Base-by-base conservation (phyloP, 2,113 vertebrate genomes). In the Mesoclemmys tuberculata region DNA sequence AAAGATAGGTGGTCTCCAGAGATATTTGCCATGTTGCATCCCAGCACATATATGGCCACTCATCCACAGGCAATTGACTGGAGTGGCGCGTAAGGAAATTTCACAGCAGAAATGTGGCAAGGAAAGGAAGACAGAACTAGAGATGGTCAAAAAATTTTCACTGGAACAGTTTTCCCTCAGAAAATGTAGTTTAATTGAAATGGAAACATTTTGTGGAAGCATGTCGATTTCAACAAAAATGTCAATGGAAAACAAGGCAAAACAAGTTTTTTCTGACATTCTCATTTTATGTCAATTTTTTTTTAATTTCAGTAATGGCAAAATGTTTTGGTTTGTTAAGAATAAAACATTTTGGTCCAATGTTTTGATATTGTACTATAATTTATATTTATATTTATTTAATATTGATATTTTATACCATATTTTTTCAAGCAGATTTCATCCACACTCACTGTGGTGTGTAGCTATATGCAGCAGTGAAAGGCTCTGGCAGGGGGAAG, bases 211-310 rank as follows among this genome's bases (percentile, higher is more conserved):
- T 94, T 1, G 52, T 51, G 10, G 24, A 86, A 89, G 0, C 14
- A 0, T 46, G n/a, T n/a, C 8, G 4, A 19, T 74, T 82, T 90
- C 29, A 6, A 61, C 13, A 61, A 61, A 61, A 61, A 61, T 35
- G 3, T 84, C 0, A 21, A 13, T 2, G 5, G 9, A 77, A 75
- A 82, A 24, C 0, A 35, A 4, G 49, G 1, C 52, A 85, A 90
- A 89, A 1, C 35, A 74, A 54, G 9, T 6, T 3, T 75, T 78
- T 2, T n/a, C n/a, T 5, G 2, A 44, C 0, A 46, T 82, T 14
- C 35, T 0, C 52, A 8, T 54, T 94, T 92, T 1, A 64, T 90
- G 83, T 93, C 41, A 78, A 16, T 8, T 64, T 74, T 31, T 38
- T 18, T 84, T 68, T 78, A 87, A 1, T 2, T 79, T 82, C 14